phyloP scores from a whole-genome alignment of 2,113 vertebrate species.

The Thunnus maccoyii region DNA sequence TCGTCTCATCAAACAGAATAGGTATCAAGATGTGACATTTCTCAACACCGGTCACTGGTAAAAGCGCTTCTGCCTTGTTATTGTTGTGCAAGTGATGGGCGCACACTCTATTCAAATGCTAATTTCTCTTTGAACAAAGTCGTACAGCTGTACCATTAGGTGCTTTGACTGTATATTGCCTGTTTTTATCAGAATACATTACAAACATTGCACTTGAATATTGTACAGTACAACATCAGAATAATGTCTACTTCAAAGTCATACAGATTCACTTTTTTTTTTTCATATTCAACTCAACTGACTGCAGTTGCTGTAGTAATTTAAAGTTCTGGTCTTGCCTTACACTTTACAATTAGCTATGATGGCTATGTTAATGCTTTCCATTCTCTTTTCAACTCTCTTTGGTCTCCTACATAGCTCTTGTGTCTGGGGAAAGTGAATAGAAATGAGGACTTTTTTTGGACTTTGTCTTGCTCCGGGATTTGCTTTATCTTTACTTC shows the following conservation, averaged over 20 bases:
- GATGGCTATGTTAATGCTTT: conserved; percentile 61
- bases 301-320: conserved; percentile 34
- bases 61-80: conserved; percentile 43
- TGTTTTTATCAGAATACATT: conserved; percentile 51
- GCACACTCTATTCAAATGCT: conserved; percentile 50
- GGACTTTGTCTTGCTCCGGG: conserved; percentile 39
- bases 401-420: conserved; percentile 40
- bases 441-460: conserved; percentile 50
- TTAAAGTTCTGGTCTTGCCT: conserved; percentile 38
- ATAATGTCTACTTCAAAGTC: conserved; percentile 54
- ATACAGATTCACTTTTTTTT: conserved; percentile 23
- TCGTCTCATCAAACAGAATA: conserved; percentile 60
- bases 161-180: conserved; percentile 36
- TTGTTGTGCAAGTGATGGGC: conserved; percentile 48
- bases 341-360: conserved; percentile 51
- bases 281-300: neutral
- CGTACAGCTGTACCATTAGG: conserved; percentile 26
- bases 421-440: conserved; percentile 48
- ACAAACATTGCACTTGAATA: conserved; percentile 34
- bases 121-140: conserved; percentile 50
- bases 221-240: conserved; percentile 5
- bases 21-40: conserved; percentile 57
- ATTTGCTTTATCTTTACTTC: conserved; percentile 65
- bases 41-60: conserved; percentile 43
- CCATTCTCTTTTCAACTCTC: conserved; percentile 44